Base-by-base conservation (phyloP, 2,888 invertebrate genomes). In the Xestobium rufovillosum region DNA sequence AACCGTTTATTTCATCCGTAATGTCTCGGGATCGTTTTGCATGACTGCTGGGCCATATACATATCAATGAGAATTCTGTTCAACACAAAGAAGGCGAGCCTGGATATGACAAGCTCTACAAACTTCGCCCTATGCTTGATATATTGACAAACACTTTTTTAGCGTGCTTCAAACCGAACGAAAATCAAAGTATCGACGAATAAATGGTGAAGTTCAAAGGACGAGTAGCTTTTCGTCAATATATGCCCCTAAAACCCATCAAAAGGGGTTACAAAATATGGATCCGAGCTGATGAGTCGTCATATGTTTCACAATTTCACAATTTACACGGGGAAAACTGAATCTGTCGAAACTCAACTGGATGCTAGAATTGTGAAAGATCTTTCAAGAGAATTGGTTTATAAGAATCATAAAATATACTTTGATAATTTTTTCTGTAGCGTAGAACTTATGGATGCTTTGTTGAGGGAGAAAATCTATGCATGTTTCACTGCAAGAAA, bases 181-280 rank as follows among this genome's bases (percentile, higher is more conserved):
- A 40, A 32, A 19, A 17, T 10, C 19, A 31, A 34, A 14, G 31
- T 27, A 36, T 42, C 8, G 40, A 42, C 33, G 39, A 43, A 31
- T 38, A 34, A 3, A 44, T 44, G 42, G 36, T 42, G n/a, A 39
- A 42, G 31, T 44, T 44, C 29, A 42, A 41, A 37, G 39, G 40
- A 9, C 25, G 37, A 14, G 27, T 13, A 23, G 11, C 11, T 2
- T 28, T 50, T 25, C 50, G 47, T 44, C 49, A 53, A 37, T 52
- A 43, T 44, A 44, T 51, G 13, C 49, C 48, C 27, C 47, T 45
- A 41, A 51, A 52, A 41, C 48, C 49, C 28, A 47, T 48, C 41
- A 51, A 51, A 46, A 44, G 50, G 27, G 50, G 51, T 4, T 50
- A 50, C 38, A 50, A 51, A 38, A 33, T 44, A 11, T 39, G 39